Conservation (phyloP, 2,888 invertebrate genomes). For the Ceriagrion tenellum region DNA sequence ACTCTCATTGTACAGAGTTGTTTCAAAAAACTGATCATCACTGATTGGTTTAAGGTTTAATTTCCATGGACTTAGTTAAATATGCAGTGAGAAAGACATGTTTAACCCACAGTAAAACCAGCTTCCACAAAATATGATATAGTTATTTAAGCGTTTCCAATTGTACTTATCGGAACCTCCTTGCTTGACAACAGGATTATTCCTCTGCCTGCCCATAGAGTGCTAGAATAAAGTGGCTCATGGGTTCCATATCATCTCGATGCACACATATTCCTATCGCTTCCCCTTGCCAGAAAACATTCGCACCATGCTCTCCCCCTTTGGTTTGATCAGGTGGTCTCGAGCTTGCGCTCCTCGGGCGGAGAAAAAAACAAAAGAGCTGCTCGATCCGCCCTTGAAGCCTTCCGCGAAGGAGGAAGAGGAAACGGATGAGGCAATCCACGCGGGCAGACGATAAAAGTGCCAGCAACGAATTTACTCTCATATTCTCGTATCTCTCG, state of each 20-base stretch:
- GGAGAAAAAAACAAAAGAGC: background rate
- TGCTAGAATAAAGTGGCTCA: background rate
- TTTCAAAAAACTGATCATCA: no score
- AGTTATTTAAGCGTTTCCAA: background rate
- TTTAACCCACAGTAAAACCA: background rate
- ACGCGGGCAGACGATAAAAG: background rate
- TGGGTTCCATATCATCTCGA: background rate
- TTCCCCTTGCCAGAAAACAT: background rate
- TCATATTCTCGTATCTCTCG: no score
- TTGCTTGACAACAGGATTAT: background rate
- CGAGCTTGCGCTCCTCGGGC: background rate
- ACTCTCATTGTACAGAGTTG: no score
- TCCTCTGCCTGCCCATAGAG: background rate
- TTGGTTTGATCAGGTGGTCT: background rate
- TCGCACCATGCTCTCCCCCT: background rate
- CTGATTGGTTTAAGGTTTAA: no score
- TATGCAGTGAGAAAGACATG: background rate
- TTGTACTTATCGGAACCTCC: background rate
- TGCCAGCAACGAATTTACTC: background rate
- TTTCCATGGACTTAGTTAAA: no score
- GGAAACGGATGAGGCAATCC: conserved; percentile 21
- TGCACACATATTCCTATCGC: background rate
- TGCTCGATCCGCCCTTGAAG: background rate
- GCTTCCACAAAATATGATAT: background rate
- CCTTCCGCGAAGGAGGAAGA: background rate